Evolutionary conservation across 2,888 invertebrate genomes (phyloP), one percentile per base, ranked within the genome.

Genomic region (Melitaea athalia): DNA sequence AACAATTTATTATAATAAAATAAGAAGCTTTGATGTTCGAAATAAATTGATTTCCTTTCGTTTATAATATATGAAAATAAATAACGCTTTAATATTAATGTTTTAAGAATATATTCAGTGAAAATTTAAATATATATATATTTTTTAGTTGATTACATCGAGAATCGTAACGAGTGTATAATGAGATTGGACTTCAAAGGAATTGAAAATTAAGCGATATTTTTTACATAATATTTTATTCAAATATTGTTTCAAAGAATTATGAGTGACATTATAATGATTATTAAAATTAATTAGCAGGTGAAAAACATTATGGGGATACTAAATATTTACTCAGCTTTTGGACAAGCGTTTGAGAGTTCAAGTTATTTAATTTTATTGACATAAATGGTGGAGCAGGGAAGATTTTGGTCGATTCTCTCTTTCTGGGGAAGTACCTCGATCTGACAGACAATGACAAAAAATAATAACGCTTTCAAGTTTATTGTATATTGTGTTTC

Each of bases 141-240:
- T 31, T 55, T 55, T 33, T 14, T 55, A 55, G 12, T 33, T 55
- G 31, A 33, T n/a, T 33, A n/a, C 33, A 14, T 33, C 31, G 33
- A 33, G 31, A 55, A 55, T 33, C 14, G 7, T 31, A 55, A 55
- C 7, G 31, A 7, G 33, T 33, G 17, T 52, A 3, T 52, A 55
- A 55, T 55, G 53, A 55, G 53, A 8, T 33, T 55, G 14, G 33
- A 55, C 14, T 33, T 55, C 53, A 55, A 55, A 55, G 53, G 33
- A 12, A 8, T 33, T 24, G n/a, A 0, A 14, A 55, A 55, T 7
- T 31, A 55, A 55, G 14, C 31, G 24, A 1, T 3, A 24, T 14
- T 55, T 33, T 45, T 45, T 45, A n/a, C 1, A n/a, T 4, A 6
- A n/a, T 49, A 49, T 49, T 49, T n/a, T 49, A n/a, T n/a, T 49